Conservation (phyloP, 2,797 vertebrate genomes). For the Acrossocheilus fasciatus region DNA sequence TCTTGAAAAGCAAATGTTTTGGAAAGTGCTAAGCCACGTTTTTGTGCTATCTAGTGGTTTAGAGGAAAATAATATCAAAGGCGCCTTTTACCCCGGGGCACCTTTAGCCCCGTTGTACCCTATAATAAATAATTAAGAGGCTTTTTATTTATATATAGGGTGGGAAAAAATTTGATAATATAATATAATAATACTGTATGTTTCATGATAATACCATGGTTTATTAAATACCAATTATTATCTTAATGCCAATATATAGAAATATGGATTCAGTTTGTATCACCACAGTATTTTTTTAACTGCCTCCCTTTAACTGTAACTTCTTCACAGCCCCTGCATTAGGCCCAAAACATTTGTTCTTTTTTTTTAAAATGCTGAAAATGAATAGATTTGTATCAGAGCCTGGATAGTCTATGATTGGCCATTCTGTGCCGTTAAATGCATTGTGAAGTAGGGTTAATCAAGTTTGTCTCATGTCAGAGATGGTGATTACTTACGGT, state of each 20-base stretch:
- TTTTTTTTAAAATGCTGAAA: neutral
- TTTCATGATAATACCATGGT: neutral
- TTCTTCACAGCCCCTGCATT: neutral
- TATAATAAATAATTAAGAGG: too few relatives aligned
- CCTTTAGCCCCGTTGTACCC: too few relatives aligned
- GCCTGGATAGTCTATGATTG: conserved; percentile 5
- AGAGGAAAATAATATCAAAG: too few relatives aligned
- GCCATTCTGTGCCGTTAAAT: conserved; percentile 15
- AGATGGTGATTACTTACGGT: conserved; percentile 15
- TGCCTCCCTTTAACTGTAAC: neutral
- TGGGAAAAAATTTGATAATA: too few relatives aligned
- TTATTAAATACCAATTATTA: neutral
- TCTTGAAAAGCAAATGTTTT: too few relatives aligned
- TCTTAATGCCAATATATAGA: neutral
- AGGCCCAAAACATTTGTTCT: neutral
- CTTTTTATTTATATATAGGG: too few relatives aligned
- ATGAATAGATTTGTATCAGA: conserved; percentile 4
- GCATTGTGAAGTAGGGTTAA: conserved; percentile 42
- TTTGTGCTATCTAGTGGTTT: too few relatives aligned
- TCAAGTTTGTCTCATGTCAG: conserved; percentile 46
- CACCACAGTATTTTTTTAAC: neutral
- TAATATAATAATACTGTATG: neutral
- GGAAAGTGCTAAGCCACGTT: too few relatives aligned
- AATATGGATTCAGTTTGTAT: conserved; percentile 2
- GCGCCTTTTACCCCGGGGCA: too few relatives aligned